A percentile compares a stretch with the other conserved stretches of the same genome.
These are phyloP conservation scores for Drosophila paramelanica DNA, from an alignment of 2,888 invertebrate species.

Conservation along the genomic window DNA sequence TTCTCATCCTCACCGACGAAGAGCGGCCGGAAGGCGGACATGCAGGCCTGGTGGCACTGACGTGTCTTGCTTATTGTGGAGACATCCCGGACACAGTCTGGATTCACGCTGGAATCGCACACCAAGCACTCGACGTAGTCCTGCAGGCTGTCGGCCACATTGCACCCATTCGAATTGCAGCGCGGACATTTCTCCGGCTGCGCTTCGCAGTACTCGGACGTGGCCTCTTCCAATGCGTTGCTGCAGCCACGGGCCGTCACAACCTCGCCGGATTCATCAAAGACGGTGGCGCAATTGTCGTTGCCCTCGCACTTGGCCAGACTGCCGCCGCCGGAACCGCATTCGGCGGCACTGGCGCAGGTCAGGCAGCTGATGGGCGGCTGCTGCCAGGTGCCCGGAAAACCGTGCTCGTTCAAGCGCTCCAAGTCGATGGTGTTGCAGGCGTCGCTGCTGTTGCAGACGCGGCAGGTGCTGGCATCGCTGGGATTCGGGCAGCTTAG, in stretches of 20 bases:
- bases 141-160: slow-evolving; percentile 62
- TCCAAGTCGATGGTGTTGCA: slow-evolving; percentile 79
- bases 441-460: slow-evolving; percentile 55
- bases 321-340: slow-evolving; percentile 28
- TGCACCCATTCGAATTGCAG: slow-evolving; percentile 83
- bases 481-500: slow-evolving; percentile 67
- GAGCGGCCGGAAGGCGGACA: slow-evolving; percentile 75
- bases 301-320: slow-evolving; percentile 57
- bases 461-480: slow-evolving; percentile 69
- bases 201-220: slow-evolving; percentile 62
- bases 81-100: slow-evolving; percentile 59
- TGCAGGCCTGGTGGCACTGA: slow-evolving; percentile 73
- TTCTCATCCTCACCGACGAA: slow-evolving; percentile 66
- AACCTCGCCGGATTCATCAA: slow-evolving; percentile 52
- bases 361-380: slow-evolving; percentile 73
- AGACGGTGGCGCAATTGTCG: slow-evolving; percentile 80
- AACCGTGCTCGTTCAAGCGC: slow-evolving; percentile 60
- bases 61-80: slow-evolving; percentile 55
- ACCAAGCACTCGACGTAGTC: slow-evolving; percentile 77
- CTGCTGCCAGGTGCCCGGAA: slow-evolving; percentile 81
- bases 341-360: slow-evolving; percentile 62
- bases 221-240: slow-evolving; percentile 37
- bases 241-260: slow-evolving; percentile 79
- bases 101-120: slow-evolving; percentile 72
- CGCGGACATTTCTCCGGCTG: slow-evolving; percentile 69